Percentiles rank a stretch among this genome's conserved stretches.
Conservation (phyloP, 2,113 vertebrate genomes). For the Panthera leo region DNA sequence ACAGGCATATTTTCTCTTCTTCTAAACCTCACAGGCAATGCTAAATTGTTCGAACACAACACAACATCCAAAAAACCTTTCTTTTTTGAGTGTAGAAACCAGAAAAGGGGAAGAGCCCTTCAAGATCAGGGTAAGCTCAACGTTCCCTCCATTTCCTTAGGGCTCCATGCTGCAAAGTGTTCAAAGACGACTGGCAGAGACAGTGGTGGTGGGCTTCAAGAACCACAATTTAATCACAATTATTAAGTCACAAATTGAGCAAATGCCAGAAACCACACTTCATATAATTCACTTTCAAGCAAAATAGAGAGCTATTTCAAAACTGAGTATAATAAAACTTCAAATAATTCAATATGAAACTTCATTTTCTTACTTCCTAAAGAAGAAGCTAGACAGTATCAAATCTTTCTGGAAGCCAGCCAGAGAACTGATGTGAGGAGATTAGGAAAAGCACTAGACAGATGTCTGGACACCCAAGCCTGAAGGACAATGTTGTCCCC, state of each 20-base stretch:
- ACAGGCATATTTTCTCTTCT: conserved; percentile 24
- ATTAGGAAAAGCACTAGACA: not conserved
- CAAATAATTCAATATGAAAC: conserved; percentile 54
- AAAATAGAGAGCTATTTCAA: conserved; percentile 37
- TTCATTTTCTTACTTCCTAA: conserved; percentile 55
- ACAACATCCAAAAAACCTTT: conserved; percentile 35
- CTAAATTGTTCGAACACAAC: conserved; percentile 41
- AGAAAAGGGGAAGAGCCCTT: not conserved
- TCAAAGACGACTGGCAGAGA: not conserved
- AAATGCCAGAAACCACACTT: conserved; percentile 46
- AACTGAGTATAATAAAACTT: conserved; percentile 39
- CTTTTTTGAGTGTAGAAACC: not conserved
- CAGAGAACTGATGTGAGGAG: conserved; percentile 47
- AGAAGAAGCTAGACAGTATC: conserved; percentile 29
- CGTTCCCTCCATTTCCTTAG: not conserved
- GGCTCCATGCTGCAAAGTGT: not conserved
- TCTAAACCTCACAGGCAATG: not conserved
- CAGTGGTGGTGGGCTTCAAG: not conserved
- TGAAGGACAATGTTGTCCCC: not conserved
- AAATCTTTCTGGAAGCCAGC: conserved; percentile 52
- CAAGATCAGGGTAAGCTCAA: conserved; percentile 7
- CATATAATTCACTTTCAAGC: conserved; percentile 32
- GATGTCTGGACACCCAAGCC: not conserved
- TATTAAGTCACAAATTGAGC: conserved; percentile 5
- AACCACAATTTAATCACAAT: conserved; percentile 37